phyloP scores from a whole-genome alignment of 2,113 vertebrate genomes.

The Eurypyga helias region DNA sequence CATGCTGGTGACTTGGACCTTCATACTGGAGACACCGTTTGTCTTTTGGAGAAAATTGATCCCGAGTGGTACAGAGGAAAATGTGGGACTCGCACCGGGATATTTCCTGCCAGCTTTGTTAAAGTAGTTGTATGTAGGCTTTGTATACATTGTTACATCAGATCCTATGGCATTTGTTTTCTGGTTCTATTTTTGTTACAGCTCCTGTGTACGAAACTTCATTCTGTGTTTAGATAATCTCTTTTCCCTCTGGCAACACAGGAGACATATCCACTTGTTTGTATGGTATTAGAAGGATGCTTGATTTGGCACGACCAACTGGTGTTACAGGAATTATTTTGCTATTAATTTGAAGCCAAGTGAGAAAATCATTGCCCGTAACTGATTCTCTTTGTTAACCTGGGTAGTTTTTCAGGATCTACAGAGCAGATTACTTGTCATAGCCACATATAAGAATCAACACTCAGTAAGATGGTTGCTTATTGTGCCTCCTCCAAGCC shows the following conservation, averaged over 20 bases:
- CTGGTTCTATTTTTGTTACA: background rate
- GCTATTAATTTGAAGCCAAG: constrained; percentile 26
- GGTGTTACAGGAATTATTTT: constrained; percentile 3
- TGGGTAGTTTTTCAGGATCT: background rate
- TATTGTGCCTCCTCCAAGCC: background rate
- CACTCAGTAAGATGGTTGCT: background rate
- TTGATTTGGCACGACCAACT: background rate
- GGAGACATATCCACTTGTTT: background rate
- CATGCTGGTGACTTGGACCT: constrained; percentile 87
- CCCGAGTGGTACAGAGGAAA: constrained; percentile 90
- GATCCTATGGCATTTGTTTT: background rate
- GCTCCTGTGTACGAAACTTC: background rate
- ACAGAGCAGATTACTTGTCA: background rate
- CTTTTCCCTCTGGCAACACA: background rate
- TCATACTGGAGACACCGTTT: constrained; percentile 85
- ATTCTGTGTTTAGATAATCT: constrained; percentile 8
- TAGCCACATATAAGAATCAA: background rate
- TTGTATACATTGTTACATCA: background rate
- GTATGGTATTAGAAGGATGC: background rate
- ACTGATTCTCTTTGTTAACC: background rate
- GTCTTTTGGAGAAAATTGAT: constrained; percentile 87
- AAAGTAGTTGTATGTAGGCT: constrained; percentile 85
- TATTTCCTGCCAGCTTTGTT: constrained; percentile 89
- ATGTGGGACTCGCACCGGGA: constrained; percentile 82
- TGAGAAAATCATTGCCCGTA: constrained; percentile 1